Base-by-base conservation (phyloP, 2,113 vertebrate species). In the Chroicocephalus ridibundus region DNA sequence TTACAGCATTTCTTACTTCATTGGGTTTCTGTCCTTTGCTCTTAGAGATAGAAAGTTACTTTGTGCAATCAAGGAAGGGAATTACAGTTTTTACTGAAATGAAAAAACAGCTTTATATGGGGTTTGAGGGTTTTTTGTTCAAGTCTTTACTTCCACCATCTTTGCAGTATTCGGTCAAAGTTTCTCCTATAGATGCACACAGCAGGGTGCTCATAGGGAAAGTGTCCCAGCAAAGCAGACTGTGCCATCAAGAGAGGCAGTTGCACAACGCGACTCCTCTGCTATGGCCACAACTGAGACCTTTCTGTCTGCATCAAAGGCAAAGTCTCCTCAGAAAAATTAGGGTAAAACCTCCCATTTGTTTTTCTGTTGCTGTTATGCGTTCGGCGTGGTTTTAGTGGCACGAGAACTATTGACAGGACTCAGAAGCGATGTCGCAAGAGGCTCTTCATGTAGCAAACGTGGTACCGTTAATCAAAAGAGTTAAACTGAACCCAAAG, bases 71-170 rank as follows among this genome's bases (percentile, higher is more conserved):
- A 86, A 72, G 31, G 57, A 89, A 91, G 78, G 74, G 34, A 72
- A 91, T 62, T 69, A 32, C 18, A 65, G 21, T 26, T 93, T 93
- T 87, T 87, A 51, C 69, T 85, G 69, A 97, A 95, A 87, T 62
- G 46, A 55, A 34, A 79, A 65, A 76, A 8, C 26, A 89, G 34
- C 5, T 72, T 89, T 62, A 77, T 52, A 79, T 12, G 31, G n/a
- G 2, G 51, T 91, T 86, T 62, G 22, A 71, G 69, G 25, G 49
- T 82, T 87, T 82, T 87, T 92, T 66, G 57, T 76, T 85, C 2
- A 84, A 62, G 54, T 69, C 58, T 74, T 93, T 61, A 21, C 13
- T 92, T 89, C 46, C 22, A 79, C 61, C 27, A 15, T 26, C 77
- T 91, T 44, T 12, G 15, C 58, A 85, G 40, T 46, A 61, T 61